phyloP scores from a whole-genome alignment of 2,797 vertebrate species.

The Salmo trutta region DNA sequence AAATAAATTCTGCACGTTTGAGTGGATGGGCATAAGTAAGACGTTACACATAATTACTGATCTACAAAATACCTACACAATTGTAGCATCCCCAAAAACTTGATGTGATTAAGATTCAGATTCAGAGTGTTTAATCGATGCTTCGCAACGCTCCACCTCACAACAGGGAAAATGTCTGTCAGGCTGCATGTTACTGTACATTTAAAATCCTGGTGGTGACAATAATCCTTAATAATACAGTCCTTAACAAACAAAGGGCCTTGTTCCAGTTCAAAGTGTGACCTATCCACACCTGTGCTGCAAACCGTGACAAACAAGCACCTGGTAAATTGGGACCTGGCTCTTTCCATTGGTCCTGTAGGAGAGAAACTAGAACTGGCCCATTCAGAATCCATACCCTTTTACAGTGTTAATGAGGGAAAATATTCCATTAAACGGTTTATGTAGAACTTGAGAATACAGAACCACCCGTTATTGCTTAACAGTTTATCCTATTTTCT shows the following conservation, averaged over 20 bases:
- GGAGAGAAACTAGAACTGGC: slow-evolving; percentile 3
- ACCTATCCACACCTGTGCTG: background rate
- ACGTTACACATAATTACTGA: background rate
- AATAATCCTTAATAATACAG: background rate
- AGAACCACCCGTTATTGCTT: slow-evolving; percentile 16
- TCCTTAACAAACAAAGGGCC: background rate
- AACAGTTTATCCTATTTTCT: slow-evolving; percentile 2
- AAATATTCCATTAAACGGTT: slow-evolving; percentile 36
- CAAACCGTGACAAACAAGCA: slow-evolving; percentile 15
- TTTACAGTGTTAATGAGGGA: slow-evolving; percentile 23
- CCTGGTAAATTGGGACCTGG: background rate
- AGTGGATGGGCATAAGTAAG: background rate
- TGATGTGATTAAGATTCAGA: background rate
- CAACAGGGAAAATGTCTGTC: background rate
- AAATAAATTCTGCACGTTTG: background rate
- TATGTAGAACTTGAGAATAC: slow-evolving; percentile 19
- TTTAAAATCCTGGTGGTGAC: background rate
- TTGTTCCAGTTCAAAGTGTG: background rate
- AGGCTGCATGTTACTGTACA: background rate
- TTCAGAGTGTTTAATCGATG: background rate
- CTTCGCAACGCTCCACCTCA: background rate
- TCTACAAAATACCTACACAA: background rate
- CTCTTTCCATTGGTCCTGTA: background rate
- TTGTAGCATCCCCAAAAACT: background rate
- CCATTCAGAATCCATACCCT: slow-evolving; percentile 8